Evolutionary conservation across 1,140 invertebrate genomes (phyloP).

Genomic region (Euwallacea similis): DNA sequence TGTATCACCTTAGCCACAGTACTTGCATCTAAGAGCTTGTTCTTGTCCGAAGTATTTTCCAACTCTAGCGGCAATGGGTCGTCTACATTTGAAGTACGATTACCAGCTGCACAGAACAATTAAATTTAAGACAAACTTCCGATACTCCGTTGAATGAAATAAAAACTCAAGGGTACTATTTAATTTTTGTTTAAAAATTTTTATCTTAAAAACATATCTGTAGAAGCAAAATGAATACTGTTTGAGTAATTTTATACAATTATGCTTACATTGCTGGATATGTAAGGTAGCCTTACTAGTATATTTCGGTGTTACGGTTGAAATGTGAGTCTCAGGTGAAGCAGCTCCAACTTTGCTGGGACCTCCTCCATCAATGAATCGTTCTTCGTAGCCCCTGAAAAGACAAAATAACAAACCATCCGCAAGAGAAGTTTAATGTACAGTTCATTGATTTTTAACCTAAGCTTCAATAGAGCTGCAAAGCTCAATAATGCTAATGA

Average conservation of each 20-base stretch:
- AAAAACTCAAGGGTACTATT: too few relatives aligned
- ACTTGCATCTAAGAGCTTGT: slow-evolving; percentile 29
- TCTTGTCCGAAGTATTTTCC: slow-evolving; percentile 30
- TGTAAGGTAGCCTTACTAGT: slow-evolving; percentile 30
- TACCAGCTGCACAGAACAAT: background rate
- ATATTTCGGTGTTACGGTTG: slow-evolving; percentile 22
- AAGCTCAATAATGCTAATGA: too few relatives aligned
- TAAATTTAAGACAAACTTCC: too few relatives aligned
- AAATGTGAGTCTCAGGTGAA: slow-evolving; percentile 9
- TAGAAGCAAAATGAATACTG: too few relatives aligned
- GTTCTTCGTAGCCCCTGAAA: slow-evolving; percentile 25
- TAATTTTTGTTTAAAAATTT: too few relatives aligned
- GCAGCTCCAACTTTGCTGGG: slow-evolving; percentile 1
- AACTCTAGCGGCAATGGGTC: slow-evolving; percentile 32
- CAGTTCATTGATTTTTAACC: too few relatives aligned
- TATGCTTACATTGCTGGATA: slow-evolving; percentile 23
- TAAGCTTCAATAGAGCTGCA: too few relatives aligned
- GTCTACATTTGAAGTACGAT: slow-evolving; percentile 40
- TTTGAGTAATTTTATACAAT: too few relatives aligned
- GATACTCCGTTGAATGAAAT: too few relatives aligned
- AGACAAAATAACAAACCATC: background rate
- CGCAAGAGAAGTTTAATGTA: too few relatives aligned
- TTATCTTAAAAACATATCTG: too few relatives aligned
- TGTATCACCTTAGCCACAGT: slow-evolving; percentile 34
- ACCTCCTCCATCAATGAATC: slow-evolving; percentile 27